Evolutionary conservation across 1,140 invertebrate species (phyloP), one percentile per base, ranked within the genome.

Genomic region (Venustaconcha ellipsiformis): DNA sequence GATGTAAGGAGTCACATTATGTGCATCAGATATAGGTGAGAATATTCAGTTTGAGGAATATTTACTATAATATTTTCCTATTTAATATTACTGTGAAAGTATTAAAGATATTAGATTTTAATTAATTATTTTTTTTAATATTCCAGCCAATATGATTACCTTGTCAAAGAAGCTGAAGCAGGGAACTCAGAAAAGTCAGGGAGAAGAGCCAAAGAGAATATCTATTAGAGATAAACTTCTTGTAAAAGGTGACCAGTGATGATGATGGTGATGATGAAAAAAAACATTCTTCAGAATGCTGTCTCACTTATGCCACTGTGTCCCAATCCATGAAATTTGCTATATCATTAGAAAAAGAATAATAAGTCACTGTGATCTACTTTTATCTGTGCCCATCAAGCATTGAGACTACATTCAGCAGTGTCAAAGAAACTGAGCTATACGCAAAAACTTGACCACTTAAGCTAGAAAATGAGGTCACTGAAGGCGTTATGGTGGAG

Each of bases 161-260:
- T 90, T 96, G 80, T 93, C 94, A 82, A 94, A 94, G 87, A 95
- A 95, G 90, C 90, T 95, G 67, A 95, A 95, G 89, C 92, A 93
- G 67, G 80, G 88, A 26, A 91, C 92, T 71, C 89, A 84, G 20
- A 68, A 65, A 14, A 82, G 84, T 67, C 84, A 78, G 66, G 79
- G 75, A 30, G 68, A 76, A 62, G 82, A 81, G 14, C 78, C 82
- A 14, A 87, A 82, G 20, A 79, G 95, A 82, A 93, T 95, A 78
- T 96, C 95, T 18, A 92, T 97, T 66, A 92, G 96, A 82, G 96
- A 97, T 88, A 95, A 94, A 88, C 91, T 97, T 48, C 90, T 97
- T 63, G 92, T 95, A 8, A 95, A 95, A 92, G 96, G 93, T 93
- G 88, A 83, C 74, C 78, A 74, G 57, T 37, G 37, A 48, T 78